Percentiles rank a stretch among this genome's conserved stretches.
Evolutionary conservation across 2,888 invertebrate genomes (phyloP).

Genomic region (Pachliopta kotzebuea): DNA sequence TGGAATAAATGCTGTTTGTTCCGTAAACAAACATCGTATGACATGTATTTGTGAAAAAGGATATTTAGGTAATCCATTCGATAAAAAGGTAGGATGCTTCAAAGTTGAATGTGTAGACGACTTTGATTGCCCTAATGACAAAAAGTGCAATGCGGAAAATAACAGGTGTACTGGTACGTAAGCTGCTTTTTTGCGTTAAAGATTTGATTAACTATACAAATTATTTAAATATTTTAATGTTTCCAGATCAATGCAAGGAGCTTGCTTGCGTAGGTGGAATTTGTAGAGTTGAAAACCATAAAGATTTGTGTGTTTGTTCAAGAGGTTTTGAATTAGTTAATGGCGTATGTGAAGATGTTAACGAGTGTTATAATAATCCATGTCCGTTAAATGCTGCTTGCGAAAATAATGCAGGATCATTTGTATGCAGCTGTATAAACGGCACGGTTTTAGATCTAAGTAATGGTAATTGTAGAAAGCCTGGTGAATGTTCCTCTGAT

Average conservation of each 20-base stretch:
- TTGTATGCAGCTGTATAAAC: slow-evolving; percentile 87
- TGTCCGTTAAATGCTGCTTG: slow-evolving; percentile 90
- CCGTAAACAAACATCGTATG: slow-evolving; percentile 85
- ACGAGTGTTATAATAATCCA: slow-evolving; percentile 89
- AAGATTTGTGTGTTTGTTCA: slow-evolving; percentile 86
- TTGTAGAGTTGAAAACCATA: slow-evolving; percentile 87
- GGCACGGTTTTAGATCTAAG: slow-evolving; percentile 89
- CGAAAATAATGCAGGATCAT: slow-evolving; percentile 89
- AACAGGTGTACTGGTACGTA: slow-evolving; percentile 89
- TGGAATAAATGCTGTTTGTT: slow-evolving; percentile 88
- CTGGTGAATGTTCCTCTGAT: slow-evolving; percentile 90
- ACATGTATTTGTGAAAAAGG: slow-evolving; percentile 90
- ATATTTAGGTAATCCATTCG: slow-evolving; percentile 89
- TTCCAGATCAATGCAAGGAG: slow-evolving; percentile 89
- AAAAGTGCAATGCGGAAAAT: slow-evolving; percentile 86
- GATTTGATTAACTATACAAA: neutral
- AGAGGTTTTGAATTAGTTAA: slow-evolving; percentile 85
- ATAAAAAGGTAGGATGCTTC: slow-evolving; percentile 89
- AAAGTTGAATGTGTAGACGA: slow-evolving; percentile 92
- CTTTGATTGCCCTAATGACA: slow-evolving; percentile 87
- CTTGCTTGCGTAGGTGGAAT: slow-evolving; percentile 89
- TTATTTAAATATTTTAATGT: slow-evolving; percentile 23
- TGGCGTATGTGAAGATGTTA: slow-evolving; percentile 87
- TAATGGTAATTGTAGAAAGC: slow-evolving; percentile 87
- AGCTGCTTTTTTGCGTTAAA: neutral